These are phyloP conservation scores for Monochamus alternatus DNA, from an alignment of 2,888 invertebrate species.

Conservation along the genomic window DNA sequence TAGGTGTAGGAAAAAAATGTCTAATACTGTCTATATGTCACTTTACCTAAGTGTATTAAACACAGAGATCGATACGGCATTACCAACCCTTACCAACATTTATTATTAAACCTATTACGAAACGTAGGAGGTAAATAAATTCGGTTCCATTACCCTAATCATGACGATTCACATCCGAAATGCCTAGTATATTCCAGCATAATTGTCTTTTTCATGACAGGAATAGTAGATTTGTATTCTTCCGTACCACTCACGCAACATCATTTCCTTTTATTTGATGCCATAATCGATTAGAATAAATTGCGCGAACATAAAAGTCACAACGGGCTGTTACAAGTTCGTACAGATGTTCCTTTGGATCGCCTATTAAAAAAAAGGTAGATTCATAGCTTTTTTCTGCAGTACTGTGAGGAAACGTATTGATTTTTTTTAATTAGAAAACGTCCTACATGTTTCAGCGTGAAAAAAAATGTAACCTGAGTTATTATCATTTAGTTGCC, in stretches of 20 bases:
- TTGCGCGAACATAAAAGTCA: not conserved
- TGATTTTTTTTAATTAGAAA: no score
- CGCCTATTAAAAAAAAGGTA: no score
- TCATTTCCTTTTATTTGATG: constrained; percentile 3
- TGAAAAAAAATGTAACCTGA: no score
- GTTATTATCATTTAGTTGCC: no score
- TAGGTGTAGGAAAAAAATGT: no score
- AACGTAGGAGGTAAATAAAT: not conserved
- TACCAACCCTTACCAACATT: no score
- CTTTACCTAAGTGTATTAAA: no score
- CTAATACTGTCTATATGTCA: no score
- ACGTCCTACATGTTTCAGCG: no score
- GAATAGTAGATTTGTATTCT: constrained; percentile 3
- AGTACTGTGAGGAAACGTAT: no score
- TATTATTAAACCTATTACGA: not conserved
- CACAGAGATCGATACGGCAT: no score
- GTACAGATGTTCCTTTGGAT: constrained; percentile 1
- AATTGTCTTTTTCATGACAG: constrained; percentile 10
- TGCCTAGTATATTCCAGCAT: not conserved
- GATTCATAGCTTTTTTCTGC: no score
- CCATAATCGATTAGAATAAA: constrained; percentile 8
- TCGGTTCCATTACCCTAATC: constrained; percentile 5
- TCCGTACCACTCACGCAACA: constrained; percentile 14
- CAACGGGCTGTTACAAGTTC: not conserved
- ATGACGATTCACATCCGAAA: constrained; percentile 6